These are phyloP conservation scores for Anguilla obscura DNA, from an alignment of 2,797 vertebrate species.

Conservation along the genomic window DNA sequence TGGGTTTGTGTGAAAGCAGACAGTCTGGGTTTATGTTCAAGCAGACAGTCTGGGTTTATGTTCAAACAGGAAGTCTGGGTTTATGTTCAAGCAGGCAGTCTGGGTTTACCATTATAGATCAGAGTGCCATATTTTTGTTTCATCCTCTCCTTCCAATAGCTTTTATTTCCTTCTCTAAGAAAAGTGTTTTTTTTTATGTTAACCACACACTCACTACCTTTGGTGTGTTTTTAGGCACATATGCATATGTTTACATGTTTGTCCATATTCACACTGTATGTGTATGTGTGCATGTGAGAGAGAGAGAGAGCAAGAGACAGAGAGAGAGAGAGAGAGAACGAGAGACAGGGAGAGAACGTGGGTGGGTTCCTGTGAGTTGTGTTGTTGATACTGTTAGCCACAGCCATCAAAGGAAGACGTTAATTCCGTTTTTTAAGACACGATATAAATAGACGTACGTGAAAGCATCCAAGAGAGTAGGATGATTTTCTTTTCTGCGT, in stretches of 20 bases:
- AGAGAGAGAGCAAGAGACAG: background rate
- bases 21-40: background rate
- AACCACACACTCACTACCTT: constrained; percentile 59
- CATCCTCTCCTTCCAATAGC: constrained; percentile 58
- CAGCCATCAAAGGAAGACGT: constrained; percentile 62
- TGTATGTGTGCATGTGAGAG: constrained; percentile 15
- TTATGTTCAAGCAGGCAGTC: background rate
- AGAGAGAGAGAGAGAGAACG: too few species aligned
- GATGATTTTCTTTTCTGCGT: constrained; percentile 57
- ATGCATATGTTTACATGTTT: background rate
- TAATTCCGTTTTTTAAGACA: constrained; percentile 63
- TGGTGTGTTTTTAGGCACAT: constrained; percentile 40
- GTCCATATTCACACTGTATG: constrained; percentile 46
- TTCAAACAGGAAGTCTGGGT: too few species aligned
- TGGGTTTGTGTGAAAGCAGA: background rate
- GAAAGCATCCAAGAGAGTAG: constrained; percentile 54
- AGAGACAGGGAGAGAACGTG: background rate
- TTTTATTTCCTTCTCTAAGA: constrained; percentile 64
- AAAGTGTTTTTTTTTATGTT: constrained; percentile 26
- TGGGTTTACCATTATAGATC: background rate
- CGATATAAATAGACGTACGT: constrained; percentile 64
- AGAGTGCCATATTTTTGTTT: background rate
- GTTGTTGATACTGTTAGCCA: constrained; percentile 31
- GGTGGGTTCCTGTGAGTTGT: background rate
- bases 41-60: too few species aligned